These are phyloP conservation scores for Lamproptera curius DNA, from an alignment of 2,888 invertebrate genomes.

Conservation along the genomic window DNA sequence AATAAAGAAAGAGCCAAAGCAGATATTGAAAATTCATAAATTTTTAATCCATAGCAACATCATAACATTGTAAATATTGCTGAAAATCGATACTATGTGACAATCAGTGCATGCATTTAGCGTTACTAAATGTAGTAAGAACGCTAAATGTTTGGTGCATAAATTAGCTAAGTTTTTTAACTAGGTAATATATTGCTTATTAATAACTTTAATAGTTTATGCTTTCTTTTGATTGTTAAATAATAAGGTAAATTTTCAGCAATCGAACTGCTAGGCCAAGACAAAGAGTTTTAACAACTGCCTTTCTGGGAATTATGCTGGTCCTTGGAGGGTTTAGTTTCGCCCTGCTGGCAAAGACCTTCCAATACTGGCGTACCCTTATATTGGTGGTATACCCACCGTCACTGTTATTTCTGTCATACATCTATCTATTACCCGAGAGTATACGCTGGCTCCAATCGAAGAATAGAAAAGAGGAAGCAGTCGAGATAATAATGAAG, in stretches of 20 bases:
- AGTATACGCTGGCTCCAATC: conserved; percentile 88
- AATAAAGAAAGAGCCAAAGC: too few species aligned
- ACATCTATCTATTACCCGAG: conserved; percentile 85
- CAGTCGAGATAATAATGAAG: conserved; percentile 78
- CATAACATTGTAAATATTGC: too few species aligned
- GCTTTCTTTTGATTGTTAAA: too few species aligned
- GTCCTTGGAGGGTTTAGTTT: conserved; percentile 84
- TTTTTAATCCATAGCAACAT: too few species aligned
- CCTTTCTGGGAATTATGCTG: conserved; percentile 67
- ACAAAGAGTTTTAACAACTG: conserved; percentile 64
- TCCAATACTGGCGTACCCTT: conserved; percentile 84
- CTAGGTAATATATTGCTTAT: too few species aligned
- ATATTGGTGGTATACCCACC: conserved; percentile 84
- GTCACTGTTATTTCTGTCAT: conserved; percentile 81
- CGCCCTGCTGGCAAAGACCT: conserved; percentile 83
- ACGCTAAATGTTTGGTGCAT: too few species aligned
- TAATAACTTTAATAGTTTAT: too few species aligned
- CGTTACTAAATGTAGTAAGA: too few species aligned
- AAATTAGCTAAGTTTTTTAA: too few species aligned
- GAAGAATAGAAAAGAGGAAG: conserved; percentile 82
- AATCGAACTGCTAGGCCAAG: conserved; percentile 64
- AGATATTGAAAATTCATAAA: too few species aligned
- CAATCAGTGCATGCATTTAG: too few species aligned
- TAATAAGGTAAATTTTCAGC: conserved; percentile 53
- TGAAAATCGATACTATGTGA: too few species aligned